Evolutionary conservation across 2,113 vertebrate species (phyloP).

Genomic region (Tragelaphus buxtoni): DNA sequence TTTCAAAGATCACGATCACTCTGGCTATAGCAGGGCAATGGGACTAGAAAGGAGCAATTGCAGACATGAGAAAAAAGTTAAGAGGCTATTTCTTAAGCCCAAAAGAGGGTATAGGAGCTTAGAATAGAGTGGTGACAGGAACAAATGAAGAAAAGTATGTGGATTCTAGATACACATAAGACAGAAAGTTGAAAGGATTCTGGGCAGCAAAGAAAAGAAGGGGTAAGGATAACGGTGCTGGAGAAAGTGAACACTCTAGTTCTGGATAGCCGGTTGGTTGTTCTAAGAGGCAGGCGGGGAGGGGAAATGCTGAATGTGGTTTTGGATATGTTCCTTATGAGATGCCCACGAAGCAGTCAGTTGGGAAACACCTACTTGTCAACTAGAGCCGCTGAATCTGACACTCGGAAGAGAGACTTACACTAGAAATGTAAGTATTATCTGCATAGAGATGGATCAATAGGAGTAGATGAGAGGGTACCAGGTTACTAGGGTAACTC

Average conservation of each 20-base stretch:
- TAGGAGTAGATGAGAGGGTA: neutral
- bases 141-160: neutral
- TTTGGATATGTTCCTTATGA: neutral
- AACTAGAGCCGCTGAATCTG: neutral
- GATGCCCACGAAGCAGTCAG: neutral
- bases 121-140: neutral
- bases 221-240: neutral
- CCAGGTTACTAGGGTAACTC: neutral
- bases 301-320: neutral
- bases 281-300: neutral
- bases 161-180: neutral
- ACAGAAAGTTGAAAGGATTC: neutral
- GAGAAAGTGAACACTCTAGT: neutral
- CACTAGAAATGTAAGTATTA: neutral
- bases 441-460: neutral
- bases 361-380: neutral
- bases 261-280: neutral
- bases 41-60: neutral
- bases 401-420: neutral
- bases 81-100: neutral
- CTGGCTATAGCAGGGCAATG: neutral
- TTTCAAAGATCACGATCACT: slow-evolving; percentile 17
- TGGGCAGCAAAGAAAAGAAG: neutral
- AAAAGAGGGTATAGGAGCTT: neutral
- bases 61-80: neutral